Evolutionary conservation across 2,888 invertebrate genomes (phyloP).

Genomic region (Spilosoma lubricipeda): DNA sequence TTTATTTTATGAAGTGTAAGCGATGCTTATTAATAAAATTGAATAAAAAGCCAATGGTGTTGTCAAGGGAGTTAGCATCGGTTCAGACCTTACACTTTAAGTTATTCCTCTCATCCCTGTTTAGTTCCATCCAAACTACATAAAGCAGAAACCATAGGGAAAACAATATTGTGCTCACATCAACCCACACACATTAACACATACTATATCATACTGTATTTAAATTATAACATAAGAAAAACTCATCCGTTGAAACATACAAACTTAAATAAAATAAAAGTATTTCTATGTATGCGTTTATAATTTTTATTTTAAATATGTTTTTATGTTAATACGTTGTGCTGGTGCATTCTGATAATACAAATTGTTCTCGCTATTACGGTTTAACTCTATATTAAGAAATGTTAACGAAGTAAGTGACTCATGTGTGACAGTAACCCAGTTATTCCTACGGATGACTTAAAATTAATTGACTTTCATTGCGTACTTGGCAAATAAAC

Average conservation of each 20-base stretch:
- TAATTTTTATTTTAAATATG: constrained; percentile 48
- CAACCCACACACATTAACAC: constrained; percentile 74
- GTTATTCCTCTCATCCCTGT: constrained; percentile 73
- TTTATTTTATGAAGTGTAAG: constrained; percentile 25
- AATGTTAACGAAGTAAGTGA: constrained; percentile 80
- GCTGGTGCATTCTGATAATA: constrained; percentile 75
- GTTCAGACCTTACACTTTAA: constrained; percentile 57
- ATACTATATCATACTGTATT: constrained; percentile 69
- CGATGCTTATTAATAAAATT: constrained; percentile 32
- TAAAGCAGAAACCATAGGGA: constrained; percentile 74
- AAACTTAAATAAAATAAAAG: constrained; percentile 61
- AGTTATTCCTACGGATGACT: constrained; percentile 83
- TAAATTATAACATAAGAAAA: constrained; percentile 67
- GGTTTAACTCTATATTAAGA: constrained; percentile 61
- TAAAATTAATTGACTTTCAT: constrained; percentile 83
- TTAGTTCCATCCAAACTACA: constrained; percentile 74
- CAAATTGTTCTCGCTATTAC: constrained; percentile 62
- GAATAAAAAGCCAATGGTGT: constrained; percentile 33
- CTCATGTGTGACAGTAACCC: constrained; percentile 65
- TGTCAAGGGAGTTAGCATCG: constrained; percentile 51
- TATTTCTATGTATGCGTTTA: constrained; percentile 58
- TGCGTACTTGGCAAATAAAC: constrained; percentile 71
- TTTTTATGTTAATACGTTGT: constrained; percentile 75
- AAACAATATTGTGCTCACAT: constrained; percentile 80
- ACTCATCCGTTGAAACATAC: constrained; percentile 68